Percentiles rank a stretch among this genome's conserved stretches.
These are phyloP conservation scores for Yoshiicerus persimilis DNA, from an alignment of 1,140 invertebrate genomes.

Conservation along the genomic window DNA sequence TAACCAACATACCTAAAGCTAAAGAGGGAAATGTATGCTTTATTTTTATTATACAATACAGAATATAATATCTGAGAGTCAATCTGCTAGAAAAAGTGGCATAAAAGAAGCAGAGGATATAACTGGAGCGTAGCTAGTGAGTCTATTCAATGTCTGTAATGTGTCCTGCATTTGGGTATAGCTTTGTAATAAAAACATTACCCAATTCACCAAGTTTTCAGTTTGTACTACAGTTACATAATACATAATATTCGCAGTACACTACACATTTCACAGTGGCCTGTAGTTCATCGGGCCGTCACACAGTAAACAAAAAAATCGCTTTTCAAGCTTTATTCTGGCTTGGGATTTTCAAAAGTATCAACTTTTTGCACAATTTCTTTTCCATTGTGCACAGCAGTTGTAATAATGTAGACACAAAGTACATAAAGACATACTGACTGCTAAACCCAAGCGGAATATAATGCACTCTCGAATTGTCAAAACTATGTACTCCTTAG, in stretches of 20 bases:
- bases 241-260: background rate
- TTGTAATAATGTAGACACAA: background rate
- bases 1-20: background rate
- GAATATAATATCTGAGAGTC: background rate
- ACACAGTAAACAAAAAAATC: background rate
- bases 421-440: background rate
- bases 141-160: background rate
- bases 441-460: background rate
- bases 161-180: background rate
- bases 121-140: background rate
- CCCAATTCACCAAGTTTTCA: background rate
- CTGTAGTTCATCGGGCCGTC: background rate
- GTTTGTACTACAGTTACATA: background rate
- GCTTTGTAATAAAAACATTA: background rate
- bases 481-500: background rate
- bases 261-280: background rate
- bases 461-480: background rate
- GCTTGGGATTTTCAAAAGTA: background rate
- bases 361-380: constrained; percentile 4
- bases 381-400: background rate
- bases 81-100: background rate
- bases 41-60: background rate
- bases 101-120: background rate
- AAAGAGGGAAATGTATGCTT: background rate
- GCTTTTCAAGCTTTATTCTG: background rate